Evolutionary conservation across 2,888 invertebrate genomes (phyloP), one percentile per base, ranked within the genome.

Genomic region (Alloscopus bannaensis): DNA sequence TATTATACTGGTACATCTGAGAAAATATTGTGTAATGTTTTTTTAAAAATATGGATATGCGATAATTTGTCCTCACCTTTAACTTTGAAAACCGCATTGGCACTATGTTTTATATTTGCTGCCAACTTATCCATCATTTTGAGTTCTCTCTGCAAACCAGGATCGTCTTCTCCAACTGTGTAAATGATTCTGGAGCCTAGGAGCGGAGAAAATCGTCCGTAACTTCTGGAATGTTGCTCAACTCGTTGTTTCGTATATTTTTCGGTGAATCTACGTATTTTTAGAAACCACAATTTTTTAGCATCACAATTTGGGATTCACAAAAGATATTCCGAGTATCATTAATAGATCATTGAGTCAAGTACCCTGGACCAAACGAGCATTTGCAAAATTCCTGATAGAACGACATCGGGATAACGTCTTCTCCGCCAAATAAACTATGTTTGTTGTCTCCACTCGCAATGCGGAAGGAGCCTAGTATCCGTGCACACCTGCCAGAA

Each of bases 101-200:
- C 73, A 22, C 52, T 50, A 24, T 28, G 6, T 22, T 20, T 73
- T 16, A 26, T 36, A 13, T 55, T 55, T 4, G 22, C 0, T 55
- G 42, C 65, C n/a, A 31, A 28, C 16, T 55, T 36, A 22, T 65
- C 65, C 18, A 31, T 52, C 0, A 20, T 1, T 13, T 28, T 22
- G 11, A 73, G 18, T n/a, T 73, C 73, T 24, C 65, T 40, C 29
- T 57, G 55, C 1, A 73, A 24, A 13, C 22, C 55, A n/a, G 73
- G 73, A 18, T 73, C 73, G n/a, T 73, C 64, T 26, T 73, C 73
- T 1, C 73, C 73, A 20, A 73, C 55, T 1, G 65, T 73, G 36
- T 73, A 73, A 65, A 73, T 73, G 3, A 73, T 73, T 57, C 31
- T 55, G 2, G 73, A 42, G 8, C 73, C 73, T 3, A 29, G 24